phyloP scores from a whole-genome alignment of 2,797 vertebrate genomes.

The Amblyopsis hoosieri region DNA sequence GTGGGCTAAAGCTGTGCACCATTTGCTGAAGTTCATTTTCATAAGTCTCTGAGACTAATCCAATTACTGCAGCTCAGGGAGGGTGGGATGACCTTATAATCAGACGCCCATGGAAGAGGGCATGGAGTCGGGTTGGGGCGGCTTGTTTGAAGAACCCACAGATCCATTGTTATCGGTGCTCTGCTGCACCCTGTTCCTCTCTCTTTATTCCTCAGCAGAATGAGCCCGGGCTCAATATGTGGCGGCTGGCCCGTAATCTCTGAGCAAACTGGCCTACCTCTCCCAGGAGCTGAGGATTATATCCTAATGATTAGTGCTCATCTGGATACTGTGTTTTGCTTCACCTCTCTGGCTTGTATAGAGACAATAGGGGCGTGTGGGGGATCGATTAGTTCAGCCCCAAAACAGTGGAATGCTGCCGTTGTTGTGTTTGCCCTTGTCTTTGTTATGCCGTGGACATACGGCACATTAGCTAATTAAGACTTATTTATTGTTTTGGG shows the following conservation, averaged over 20 bases:
- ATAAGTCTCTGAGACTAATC: conserved; percentile 87
- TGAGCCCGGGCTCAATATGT: conserved; percentile 78
- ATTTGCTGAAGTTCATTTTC: conserved; percentile 81
- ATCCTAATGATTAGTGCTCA: conserved; percentile 81
- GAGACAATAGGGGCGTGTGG: conserved; percentile 64
- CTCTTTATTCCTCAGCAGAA: conserved; percentile 78
- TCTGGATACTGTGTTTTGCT: conserved; percentile 79
- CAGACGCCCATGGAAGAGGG: conserved; percentile 78
- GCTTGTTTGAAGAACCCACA: conserved; percentile 79
- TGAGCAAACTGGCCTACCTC: conserved; percentile 75
- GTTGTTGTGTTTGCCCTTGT: conserved; percentile 65
- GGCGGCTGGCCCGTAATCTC: conserved; percentile 76
- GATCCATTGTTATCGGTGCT: conserved; percentile 80
- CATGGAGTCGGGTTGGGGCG: conserved; percentile 76
- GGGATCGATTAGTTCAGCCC: conserved; percentile 55
- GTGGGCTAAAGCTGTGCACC: conserved; percentile 55
- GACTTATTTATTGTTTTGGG: conserved; percentile 34
- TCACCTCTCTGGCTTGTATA: conserved; percentile 70
- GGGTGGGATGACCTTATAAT: conserved; percentile 84
- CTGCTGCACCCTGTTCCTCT: conserved; percentile 59
- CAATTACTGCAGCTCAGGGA: conserved; percentile 81
- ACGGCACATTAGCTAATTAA: conserved; percentile 51
- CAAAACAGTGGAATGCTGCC: conserved; percentile 53
- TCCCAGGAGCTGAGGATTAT: conserved; percentile 80
- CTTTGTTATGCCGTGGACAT: conserved; percentile 55